Evolutionary conservation across 2,113 vertebrate genomes (phyloP), one percentile per base, ranked within the genome.

Genomic region (Phoxinus phoxinus): DNA sequence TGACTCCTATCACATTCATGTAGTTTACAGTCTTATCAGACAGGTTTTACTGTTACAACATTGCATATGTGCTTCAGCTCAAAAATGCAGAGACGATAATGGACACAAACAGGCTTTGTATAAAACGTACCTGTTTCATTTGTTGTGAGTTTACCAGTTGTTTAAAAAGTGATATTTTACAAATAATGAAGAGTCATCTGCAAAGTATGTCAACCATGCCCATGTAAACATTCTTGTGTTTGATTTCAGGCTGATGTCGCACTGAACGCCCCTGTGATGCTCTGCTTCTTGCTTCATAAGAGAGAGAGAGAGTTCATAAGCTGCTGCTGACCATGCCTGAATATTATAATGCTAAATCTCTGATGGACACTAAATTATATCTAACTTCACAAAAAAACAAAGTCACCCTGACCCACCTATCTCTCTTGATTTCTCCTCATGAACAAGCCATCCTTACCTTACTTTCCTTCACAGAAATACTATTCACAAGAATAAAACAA

Each of bases 181-280:
- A 37, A 71, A 71, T 37, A 37, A 19, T 35, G 27, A 30, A 30
- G 61, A 30, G 27, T 69, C 17, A 71, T 69, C 3, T 69, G 7
- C 17, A 69, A 7, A 21, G 25, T 15, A 25, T 32, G 35, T 46
- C 19, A 6, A 46, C 1, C 2, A n/a, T 48, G 25, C 1, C 23
- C 41, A 46, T 13, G 6, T 46, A 84, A 63, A 19, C 4, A 2
- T 63, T 10, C 8, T 44, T 27, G 17, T 48, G 32, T 71, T 87
- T 51, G 27, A 27, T 88, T 88, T 61, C 71, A 88, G 87, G 37
- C 41, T 23, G 21, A 58, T 48, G 35, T 84, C 71, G 8, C 56
- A 48, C 23, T 15, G 19, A 25, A 65, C 56, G 21, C 59, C 65
- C 53, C 48, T 23, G 27, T 59, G 59, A 59, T 83, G 72, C 41